These are phyloP conservation scores for Menidia menidia DNA, from an alignment of 2,797 vertebrate genomes.

Conservation along the genomic window DNA sequence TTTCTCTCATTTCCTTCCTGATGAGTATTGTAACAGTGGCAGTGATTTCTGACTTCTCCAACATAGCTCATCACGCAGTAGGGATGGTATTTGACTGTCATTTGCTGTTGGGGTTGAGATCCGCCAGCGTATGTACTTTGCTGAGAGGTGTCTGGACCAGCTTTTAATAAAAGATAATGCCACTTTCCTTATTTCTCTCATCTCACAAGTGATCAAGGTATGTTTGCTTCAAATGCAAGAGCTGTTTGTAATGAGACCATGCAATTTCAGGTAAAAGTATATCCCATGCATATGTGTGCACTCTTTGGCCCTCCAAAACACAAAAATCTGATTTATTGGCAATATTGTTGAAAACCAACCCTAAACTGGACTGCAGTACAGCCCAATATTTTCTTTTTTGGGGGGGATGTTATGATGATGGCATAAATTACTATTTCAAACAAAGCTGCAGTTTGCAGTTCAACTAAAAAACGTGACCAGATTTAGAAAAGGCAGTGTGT, in stretches of 20 bases:
- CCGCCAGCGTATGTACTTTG: conserved; percentile 59
- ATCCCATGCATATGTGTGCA: too few species aligned
- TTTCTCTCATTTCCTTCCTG: conserved; percentile 61
- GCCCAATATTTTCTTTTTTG: not conserved
- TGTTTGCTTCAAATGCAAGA: conserved; percentile 12
- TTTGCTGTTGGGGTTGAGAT: conserved; percentile 75
- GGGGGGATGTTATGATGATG: not conserved
- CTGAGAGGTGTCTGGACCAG: conserved; percentile 75
- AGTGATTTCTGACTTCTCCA: conserved; percentile 67
- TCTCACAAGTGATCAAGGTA: conserved; percentile 11
- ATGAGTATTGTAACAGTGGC: conserved; percentile 64
- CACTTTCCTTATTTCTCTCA: conserved; percentile 65
- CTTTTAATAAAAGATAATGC: conserved; percentile 83
- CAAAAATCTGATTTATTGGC: too few species aligned
- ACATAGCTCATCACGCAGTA: conserved; percentile 56
- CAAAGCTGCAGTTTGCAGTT: not conserved
- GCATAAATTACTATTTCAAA: not conserved
- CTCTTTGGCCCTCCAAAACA: too few species aligned
- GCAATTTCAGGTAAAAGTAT: not conserved
- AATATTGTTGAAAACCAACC: too few species aligned
- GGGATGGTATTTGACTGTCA: conserved; percentile 59
- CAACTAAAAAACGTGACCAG: not conserved
- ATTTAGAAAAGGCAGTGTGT: not conserved
- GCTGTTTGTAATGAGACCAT: not conserved
- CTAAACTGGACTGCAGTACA: not conserved